phyloP scores from a whole-genome alignment of 2,888 invertebrate genomes.

The Autographa gamma region DNA sequence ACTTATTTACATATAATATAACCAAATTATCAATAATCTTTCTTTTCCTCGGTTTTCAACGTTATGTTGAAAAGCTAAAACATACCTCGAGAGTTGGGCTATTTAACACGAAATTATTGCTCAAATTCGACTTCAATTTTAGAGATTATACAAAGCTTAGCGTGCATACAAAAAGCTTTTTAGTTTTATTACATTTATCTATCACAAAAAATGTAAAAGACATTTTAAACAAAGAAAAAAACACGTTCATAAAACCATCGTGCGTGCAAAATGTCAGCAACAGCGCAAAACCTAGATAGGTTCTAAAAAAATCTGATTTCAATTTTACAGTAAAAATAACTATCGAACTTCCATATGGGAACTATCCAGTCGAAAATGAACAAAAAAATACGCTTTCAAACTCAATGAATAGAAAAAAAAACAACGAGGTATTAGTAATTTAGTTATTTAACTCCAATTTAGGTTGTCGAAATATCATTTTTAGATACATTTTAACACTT shows the following conservation, averaged over 20 bases:
- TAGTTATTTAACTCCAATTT: not conserved
- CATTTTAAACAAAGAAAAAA: not conserved
- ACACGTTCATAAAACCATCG: not conserved
- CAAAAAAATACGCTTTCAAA: not conserved
- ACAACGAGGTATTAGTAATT: no score
- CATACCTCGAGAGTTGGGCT: no score
- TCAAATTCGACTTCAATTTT: no score
- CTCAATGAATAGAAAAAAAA: not conserved
- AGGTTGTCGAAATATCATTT: not conserved
- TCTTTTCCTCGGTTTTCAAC: no score
- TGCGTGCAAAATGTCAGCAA: not conserved
- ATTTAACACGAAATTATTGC: no score
- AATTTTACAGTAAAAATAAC: not conserved
- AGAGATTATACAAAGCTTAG: no score
- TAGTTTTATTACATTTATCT: no score
- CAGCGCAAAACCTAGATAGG: not conserved
- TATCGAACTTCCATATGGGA: not conserved
- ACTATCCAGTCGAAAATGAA: slow-evolving; percentile 1
- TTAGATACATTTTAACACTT: not conserved
- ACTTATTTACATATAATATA: no score
- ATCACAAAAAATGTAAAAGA: not conserved
- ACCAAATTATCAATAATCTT: no score
- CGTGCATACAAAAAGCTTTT: no score
- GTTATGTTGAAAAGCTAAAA: no score
- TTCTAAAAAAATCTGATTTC: not conserved